Percentiles rank a stretch among this genome's conserved stretches.
Conservation (phyloP, 1,140 invertebrate species). For the Drosophila simulans region DNA sequence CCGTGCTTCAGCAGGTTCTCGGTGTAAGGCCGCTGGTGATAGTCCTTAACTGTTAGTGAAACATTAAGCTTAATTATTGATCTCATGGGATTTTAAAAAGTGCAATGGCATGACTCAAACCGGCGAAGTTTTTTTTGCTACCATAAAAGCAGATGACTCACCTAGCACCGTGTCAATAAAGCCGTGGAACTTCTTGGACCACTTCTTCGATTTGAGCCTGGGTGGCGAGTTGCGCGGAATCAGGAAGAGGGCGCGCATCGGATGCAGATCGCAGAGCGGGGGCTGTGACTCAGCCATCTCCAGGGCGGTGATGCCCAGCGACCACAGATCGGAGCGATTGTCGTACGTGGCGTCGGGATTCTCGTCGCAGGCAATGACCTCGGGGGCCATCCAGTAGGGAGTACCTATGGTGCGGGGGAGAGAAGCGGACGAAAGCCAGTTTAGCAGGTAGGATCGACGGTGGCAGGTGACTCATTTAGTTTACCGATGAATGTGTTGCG, state of each 20-base stretch:
- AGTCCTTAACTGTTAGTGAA: slow-evolving; percentile 94
- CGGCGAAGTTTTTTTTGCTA: too few species aligned
- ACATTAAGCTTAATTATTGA: background rate
- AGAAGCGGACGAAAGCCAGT: slow-evolving; percentile 8
- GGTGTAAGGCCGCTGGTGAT: slow-evolving; percentile 98
- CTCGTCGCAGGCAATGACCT: slow-evolving; percentile 99
- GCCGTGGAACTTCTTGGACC: slow-evolving; percentile 98
- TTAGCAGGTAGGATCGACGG: slow-evolving; percentile 23
- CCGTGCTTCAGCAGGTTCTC: slow-evolving; percentile 98
- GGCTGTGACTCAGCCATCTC: slow-evolving; percentile 99
- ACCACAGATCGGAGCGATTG: slow-evolving; percentile 99
- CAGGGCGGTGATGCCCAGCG: slow-evolving; percentile 98
- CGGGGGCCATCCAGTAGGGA: slow-evolving; percentile 98
- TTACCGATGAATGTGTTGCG: slow-evolving; percentile 99
- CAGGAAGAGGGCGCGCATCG: slow-evolving; percentile 99
- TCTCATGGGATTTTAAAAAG: background rate
- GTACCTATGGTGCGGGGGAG: slow-evolving; percentile 86
- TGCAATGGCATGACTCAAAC: background rate
- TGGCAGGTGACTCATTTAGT: slow-evolving; percentile 20
- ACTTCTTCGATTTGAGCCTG: slow-evolving; percentile 98
- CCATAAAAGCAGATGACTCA: slow-evolving; percentile 46
- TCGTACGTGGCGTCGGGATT: slow-evolving; percentile 99
- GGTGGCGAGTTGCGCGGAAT: slow-evolving; percentile 99
- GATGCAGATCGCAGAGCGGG: slow-evolving; percentile 99
- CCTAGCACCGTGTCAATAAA: slow-evolving; percentile 87